Base-by-base conservation (phyloP, 2,888 invertebrate genomes). In the Penaeus monodon region DNA sequence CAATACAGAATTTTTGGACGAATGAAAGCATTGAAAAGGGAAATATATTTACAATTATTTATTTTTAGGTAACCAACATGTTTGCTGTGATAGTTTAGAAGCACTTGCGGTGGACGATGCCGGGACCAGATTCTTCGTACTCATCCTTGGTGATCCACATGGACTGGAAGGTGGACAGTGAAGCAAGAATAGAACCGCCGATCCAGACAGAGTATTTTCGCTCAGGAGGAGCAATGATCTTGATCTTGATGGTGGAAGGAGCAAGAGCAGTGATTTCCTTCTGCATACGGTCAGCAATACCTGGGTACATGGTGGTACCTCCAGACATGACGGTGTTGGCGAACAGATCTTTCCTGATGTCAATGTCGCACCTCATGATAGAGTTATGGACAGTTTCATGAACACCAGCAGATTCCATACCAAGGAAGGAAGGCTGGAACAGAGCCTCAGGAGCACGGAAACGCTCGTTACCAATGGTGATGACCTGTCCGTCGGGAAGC, bases 211-310 rank as follows among this genome's bases (percentile, higher is more conserved):
- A 97, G 94, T 96, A 96, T 93, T 97, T 96, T 93, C 96, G 95
- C 93, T 96, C 96, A 91, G 96, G 96, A 92, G 96, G 96, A 93
- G 96, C 96, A 93, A 96, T 97, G 94, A 97, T 97, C 95, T 97
- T 97, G 94, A 97, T 97, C 94, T 97, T 97, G 95, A 97, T 97
- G 93, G 97, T 96, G 90, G 96, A 96, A 91, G 97, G 97, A 91
- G 97, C 97, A 91, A 97, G 94, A 92, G 96, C 95, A 92, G 96
- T 96, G 94, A 96, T 96, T 94, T 96, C 96, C 94, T 96, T 96
- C 94, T 96, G 96, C 95, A 96, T 96, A 4, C 70, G 70, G 70
- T 70, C 70, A 70, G 70, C 70, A 29, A 70, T 70, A 70, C 70
- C 70, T n/a, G 70, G 70, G 70, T 70, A 70, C 70, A 70, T 70